A percentile compares a stretch with the other conserved stretches of the same genome.
Evolutionary conservation across 2,113 vertebrate species (phyloP).

Genomic region (Solea solea): DNA sequence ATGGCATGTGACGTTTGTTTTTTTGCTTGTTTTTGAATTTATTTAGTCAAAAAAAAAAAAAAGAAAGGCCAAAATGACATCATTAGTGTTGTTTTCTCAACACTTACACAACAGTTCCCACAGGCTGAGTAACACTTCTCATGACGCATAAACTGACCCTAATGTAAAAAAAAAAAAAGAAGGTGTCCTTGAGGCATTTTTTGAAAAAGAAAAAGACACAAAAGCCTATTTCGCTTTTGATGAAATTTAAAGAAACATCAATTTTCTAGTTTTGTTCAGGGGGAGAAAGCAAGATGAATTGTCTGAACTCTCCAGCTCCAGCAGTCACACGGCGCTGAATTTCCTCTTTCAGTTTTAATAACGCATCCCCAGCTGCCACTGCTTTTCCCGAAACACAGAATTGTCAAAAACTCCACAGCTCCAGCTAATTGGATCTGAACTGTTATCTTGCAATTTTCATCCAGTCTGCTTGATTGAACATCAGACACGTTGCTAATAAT

Average conservation of each 20-base stretch:
- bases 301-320: constrained; percentile 5
- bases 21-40: no score
- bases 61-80: no score
- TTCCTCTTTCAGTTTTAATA: constrained; percentile 21
- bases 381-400: constrained; percentile 1
- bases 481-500: constrained; percentile 41
- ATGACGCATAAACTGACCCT: no score
- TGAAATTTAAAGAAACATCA: not conserved
- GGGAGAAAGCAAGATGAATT: not conserved
- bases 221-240: no score
- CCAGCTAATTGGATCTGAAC: constrained; percentile 32
- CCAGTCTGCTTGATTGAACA: constrained; percentile 37
- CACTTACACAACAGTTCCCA: no score
- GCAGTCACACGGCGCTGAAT: constrained; percentile 6
- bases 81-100: no score
- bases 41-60: no score
- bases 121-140: no score
- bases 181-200: no score
- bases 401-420: constrained; percentile 36
- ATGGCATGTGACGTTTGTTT: no score
- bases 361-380: constrained; percentile 31
- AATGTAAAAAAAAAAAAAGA: no score
- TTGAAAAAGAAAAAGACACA: no score
- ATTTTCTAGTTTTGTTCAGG: not conserved
- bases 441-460: not conserved